A percentile compares a stretch with the other conserved stretches of the same genome.
phyloP scores from a whole-genome alignment of 2,797 vertebrate species.

The Crenuchus spilurus region DNA sequence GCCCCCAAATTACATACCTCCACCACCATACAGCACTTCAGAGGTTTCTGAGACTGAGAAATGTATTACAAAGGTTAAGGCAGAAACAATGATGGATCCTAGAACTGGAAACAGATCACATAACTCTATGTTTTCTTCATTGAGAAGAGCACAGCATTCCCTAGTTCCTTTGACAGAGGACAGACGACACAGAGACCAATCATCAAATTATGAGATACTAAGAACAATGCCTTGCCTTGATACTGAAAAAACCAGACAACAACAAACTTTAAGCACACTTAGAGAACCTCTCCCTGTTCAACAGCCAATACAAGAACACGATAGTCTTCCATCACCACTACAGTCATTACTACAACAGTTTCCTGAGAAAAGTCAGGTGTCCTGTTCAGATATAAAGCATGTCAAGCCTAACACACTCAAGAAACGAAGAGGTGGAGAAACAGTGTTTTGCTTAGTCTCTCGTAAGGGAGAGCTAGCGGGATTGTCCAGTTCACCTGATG shows the following conservation, averaged over 20 bases:
- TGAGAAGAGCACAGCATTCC: conserved; percentile 44
- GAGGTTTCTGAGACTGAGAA: conserved; percentile 47
- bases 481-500: conserved; percentile 34
- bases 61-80: not conserved
- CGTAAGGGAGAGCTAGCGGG: conserved; percentile 60
- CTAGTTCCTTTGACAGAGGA: not conserved
- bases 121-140: conserved; percentile 46
- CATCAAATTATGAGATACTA: not conserved
- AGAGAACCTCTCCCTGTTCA: conserved; percentile 21
- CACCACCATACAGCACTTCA: conserved; percentile 73
- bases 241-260: not conserved
- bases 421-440: conserved; percentile 72
- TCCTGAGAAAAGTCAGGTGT: conserved; percentile 41
- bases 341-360: conserved; percentile 35
- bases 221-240: not conserved
- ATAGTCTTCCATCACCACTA: not conserved
- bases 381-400: conserved; percentile 61
- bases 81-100: conserved; percentile 49
- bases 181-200: not conserved
- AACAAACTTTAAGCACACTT: not conserved
- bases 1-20: conserved; percentile 76
- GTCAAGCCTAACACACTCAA: conserved; percentile 66
- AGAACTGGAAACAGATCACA: conserved; percentile 51
- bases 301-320: conserved; percentile 28
- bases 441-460: conserved; percentile 80